Percentiles rank a stretch among this genome's conserved stretches.
These are phyloP conservation scores for Epizoanthus rinbou DNA, from an alignment of 92 coral and sea anemone species.

Conservation along the genomic window DNA sequence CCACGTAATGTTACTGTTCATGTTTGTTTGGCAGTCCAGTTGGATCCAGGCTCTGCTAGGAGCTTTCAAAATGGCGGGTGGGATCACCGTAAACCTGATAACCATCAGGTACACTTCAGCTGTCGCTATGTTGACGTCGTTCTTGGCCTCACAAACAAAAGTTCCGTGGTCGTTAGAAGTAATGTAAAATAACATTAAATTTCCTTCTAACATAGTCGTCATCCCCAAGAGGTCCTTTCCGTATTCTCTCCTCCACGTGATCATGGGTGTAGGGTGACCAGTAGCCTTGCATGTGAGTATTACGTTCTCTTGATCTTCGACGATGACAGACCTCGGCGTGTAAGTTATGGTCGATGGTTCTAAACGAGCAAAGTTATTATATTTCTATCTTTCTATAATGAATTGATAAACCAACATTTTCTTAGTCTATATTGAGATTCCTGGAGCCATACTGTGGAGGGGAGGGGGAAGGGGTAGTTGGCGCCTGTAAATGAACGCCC, in stretches of 20 bases:
- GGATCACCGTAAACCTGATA: background rate
- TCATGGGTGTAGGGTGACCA: slow-evolving; percentile 23
- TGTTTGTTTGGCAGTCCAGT: slow-evolving; percentile 20
- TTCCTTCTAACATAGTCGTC: background rate
- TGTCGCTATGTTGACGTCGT: slow-evolving; percentile 18
- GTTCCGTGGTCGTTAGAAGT: background rate
- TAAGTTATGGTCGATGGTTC: slow-evolving; percentile 1
- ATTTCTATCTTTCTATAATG: background rate
- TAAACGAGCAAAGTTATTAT: background rate
- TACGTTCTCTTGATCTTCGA: background rate
- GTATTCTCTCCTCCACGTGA: slow-evolving; percentile 22
- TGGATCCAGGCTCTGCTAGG: slow-evolving; percentile 18
- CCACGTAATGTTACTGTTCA: slow-evolving; percentile 9
- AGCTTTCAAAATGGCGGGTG: slow-evolving; percentile 6
- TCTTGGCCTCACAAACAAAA: slow-evolving; percentile 6
- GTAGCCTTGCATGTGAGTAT: background rate
- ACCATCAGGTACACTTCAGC: slow-evolving; percentile 19
- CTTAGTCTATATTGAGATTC: background rate
- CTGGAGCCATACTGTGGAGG: too few species aligned
- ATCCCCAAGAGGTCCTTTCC: background rate
- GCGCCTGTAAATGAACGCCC: too few species aligned
- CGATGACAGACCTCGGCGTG: background rate
- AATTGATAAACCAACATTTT: background rate
- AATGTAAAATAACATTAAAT: background rate
- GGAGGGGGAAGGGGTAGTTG: too few species aligned